phyloP scores from a whole-genome alignment of 92 coral and sea anemone genomes.

The Epizoanthus illoricatus region DNA sequence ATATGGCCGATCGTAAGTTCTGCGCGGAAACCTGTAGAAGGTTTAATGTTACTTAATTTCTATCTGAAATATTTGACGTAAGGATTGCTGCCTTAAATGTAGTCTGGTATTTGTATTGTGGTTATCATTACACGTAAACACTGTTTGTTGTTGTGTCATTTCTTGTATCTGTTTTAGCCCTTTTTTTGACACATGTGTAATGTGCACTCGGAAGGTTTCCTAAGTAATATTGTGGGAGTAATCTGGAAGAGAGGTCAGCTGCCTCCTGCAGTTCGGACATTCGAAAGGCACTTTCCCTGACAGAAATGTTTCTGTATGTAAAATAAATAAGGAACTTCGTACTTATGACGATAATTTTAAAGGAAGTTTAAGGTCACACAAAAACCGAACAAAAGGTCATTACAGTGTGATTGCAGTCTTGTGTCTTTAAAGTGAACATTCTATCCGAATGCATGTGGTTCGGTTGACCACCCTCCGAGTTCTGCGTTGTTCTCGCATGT shows the following conservation, averaged over 20 bases:
- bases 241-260: not conserved
- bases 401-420: not conserved
- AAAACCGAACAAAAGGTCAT: too few species aligned
- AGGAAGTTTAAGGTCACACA: conserved; percentile 16
- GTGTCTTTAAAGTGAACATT: conserved; percentile 13
- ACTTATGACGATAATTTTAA: not conserved
- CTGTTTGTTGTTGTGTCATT: too few species aligned
- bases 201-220: not conserved
- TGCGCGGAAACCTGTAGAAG: too few species aligned
- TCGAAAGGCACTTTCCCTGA: not conserved
- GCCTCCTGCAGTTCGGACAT: not conserved
- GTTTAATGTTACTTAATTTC: too few species aligned
- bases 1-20: too few species aligned
- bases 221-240: not conserved
- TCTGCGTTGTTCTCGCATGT: not conserved
- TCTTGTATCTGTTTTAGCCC: too few species aligned
- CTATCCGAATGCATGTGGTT: not conserved
- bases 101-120: too few species aligned
- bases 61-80: too few species aligned
- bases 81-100: too few species aligned
- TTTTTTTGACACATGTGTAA: too few species aligned
- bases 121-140: too few species aligned
- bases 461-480: not conserved
- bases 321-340: not conserved
- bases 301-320: not conserved